Conservation (phyloP, 37 sponge, comb jelly and placozoan species). For the Cliona cf. orientalis region DNA sequence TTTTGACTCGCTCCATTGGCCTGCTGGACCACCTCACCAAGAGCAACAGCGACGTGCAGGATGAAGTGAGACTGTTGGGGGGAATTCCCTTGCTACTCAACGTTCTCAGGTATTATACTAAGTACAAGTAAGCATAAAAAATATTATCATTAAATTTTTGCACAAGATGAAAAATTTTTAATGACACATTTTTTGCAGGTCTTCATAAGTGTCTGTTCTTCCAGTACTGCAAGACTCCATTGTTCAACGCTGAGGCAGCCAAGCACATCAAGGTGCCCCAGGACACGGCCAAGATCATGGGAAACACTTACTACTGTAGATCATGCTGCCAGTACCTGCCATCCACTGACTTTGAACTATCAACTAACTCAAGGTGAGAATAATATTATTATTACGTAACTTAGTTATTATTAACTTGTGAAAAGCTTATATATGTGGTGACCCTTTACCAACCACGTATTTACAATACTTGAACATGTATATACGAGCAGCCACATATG, state of each 20-base stretch:
- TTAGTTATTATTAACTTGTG: not conserved
- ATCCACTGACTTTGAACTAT: conserved; percentile 92
- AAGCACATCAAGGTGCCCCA: conserved; percentile 84
- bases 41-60: conserved; percentile 54
- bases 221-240: conserved; percentile 94
- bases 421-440: not conserved
- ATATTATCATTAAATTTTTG: too few relatives aligned
- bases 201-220: conserved; percentile 89
- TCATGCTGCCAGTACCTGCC: conserved; percentile 88
- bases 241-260: conserved; percentile 94
- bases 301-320: conserved; percentile 82
- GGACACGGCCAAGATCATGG: conserved; percentile 63
- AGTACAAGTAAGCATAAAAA: too few relatives aligned
- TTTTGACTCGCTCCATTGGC: conserved; percentile 40
- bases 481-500: too few relatives aligned
- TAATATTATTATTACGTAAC: not conserved
- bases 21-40: conserved; percentile 62
- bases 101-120: conserved; percentile 65
- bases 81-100: conserved; percentile 80
- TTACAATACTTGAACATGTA: too few relatives aligned
- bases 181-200: conserved; percentile 64
- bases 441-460: too few relatives aligned
- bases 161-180: too few relatives aligned
- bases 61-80: conserved; percentile 71
- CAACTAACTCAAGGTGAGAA: conserved; percentile 84